Percentiles rank a stretch among this genome's conserved stretches.
phyloP scores from a whole-genome alignment of 2,888 invertebrate genomes.

The Mythimna albipuncta region DNA sequence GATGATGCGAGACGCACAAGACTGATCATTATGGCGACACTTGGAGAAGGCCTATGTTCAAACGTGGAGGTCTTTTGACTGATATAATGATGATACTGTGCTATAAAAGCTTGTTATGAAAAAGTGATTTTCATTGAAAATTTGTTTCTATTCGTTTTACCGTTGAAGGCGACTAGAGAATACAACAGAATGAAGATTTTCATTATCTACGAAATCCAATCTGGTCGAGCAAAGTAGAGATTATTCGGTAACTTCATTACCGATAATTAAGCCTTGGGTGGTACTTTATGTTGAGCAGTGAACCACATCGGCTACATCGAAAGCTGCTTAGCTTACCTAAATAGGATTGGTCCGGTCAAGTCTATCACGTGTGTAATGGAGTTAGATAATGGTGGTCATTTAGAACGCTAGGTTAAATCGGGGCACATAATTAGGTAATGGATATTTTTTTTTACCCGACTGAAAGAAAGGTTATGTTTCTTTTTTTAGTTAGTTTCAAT shows the following conservation, averaged over 20 bases:
- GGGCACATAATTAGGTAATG: background rate
- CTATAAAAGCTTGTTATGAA: too few species aligned
- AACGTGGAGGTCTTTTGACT: too few species aligned
- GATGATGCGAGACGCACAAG: too few species aligned
- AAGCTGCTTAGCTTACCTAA: slow-evolving; percentile 20
- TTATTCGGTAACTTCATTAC: slow-evolving; percentile 35
- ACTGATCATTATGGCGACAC: too few species aligned
- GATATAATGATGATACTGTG: too few species aligned
- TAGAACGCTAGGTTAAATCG: background rate
- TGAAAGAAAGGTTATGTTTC: too few species aligned
- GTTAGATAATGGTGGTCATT: background rate
- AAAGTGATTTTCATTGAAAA: too few species aligned
- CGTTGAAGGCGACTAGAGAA: background rate
- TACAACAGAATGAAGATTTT: background rate
- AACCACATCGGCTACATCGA: background rate
- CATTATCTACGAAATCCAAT: slow-evolving; percentile 25
- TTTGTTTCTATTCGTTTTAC: slow-evolving; percentile 1
- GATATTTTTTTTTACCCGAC: too few species aligned
- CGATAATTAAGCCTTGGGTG: slow-evolving; percentile 2
- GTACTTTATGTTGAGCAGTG: slow-evolving; percentile 5
- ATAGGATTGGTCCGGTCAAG: slow-evolving; percentile 5
- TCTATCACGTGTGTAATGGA: background rate
- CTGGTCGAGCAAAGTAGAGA: slow-evolving; percentile 14
- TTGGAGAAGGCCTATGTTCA: too few species aligned
- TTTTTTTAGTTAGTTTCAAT: too few species aligned